These are phyloP conservation scores for Nautilus pompilius DNA, from an alignment of 1,140 invertebrate genomes.

Conservation along the genomic window DNA sequence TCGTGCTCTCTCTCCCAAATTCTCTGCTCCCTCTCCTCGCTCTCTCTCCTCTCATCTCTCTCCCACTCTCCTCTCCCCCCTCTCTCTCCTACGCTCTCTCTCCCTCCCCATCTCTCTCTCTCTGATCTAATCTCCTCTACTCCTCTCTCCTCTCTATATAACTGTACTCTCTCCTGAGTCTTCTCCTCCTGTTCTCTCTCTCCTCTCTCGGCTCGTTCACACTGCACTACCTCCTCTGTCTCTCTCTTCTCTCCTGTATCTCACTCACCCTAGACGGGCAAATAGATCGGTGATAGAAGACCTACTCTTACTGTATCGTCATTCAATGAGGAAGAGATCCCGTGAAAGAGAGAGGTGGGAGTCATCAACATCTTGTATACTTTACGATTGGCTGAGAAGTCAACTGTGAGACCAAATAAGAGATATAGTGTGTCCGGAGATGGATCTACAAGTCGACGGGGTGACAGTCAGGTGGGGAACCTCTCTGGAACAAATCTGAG, in stretches of 20 bases:
- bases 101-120: conserved; percentile 6
- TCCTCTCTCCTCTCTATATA: not conserved
- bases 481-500: too few relatives aligned
- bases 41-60: not conserved
- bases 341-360: too few relatives aligned
- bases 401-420: too few relatives aligned
- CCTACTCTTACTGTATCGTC: too few relatives aligned
- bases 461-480: too few relatives aligned
- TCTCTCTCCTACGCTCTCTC: not conserved
- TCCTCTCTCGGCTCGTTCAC: not conserved
- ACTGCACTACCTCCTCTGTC: not conserved
- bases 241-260: not conserved
- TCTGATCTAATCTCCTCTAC: conserved; percentile 1
- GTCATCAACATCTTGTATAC: too few relatives aligned
- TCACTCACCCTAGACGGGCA: not conserved
- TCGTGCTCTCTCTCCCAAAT: not conserved
- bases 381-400: too few relatives aligned
- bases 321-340: too few relatives aligned
- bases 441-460: too few relatives aligned
- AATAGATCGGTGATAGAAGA: too few relatives aligned
- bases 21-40: not conserved
- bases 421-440: too few relatives aligned
- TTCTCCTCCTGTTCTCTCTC: not conserved
- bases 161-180: not conserved
- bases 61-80: not conserved